Base-by-base conservation (phyloP, 2,888 invertebrate species). In the Deilephila elpenor region DNA sequence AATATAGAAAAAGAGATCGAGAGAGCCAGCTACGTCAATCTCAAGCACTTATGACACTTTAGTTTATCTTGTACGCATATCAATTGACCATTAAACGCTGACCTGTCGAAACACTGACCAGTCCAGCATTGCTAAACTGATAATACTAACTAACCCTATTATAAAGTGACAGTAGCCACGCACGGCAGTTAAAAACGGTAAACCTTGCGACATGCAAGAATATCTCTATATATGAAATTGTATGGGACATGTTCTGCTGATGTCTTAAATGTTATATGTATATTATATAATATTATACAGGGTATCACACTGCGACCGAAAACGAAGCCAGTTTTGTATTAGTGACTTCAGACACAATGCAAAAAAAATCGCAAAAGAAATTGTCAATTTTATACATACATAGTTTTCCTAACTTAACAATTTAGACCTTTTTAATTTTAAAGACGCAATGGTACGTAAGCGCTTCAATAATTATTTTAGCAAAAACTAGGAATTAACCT, bases 81-180 rank as follows among this genome's bases (percentile, higher is more conserved):
- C 1, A n/a, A 56, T 29, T 19, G 7, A 20, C 44, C 67, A 51
- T 44, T 67, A 51, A 5, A 51, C 6, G 20, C 25, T 51, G 51
- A 67, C 67, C 67, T 25, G 25, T 67, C 51, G 25, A 25, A 67
- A 67, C 25, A 51, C 25, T 51, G 51, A 51, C 25, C 17, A 17
- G 25, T 25, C 3, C 44, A 19, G 17, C 17, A 51, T 51, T 67
- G 51, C 51, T 44, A 44, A 51, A 67, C 6, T 51, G 25, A 67
- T 17, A 17, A n/a, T 67, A 37, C 1, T 37, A 44, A 51, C 67
- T 67, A 17, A 44, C 51, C 51, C 14, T 25, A 51, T 51, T 19
- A 67, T 51, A 14, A 64, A 67, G 25, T 5, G 51, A 51, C 51
- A 51, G 67, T 51, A 67, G 67, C 67, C 51, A 14, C 44, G 25